Base-by-base conservation (phyloP, 2,797 vertebrate species). In the Danio tinwini region DNA sequence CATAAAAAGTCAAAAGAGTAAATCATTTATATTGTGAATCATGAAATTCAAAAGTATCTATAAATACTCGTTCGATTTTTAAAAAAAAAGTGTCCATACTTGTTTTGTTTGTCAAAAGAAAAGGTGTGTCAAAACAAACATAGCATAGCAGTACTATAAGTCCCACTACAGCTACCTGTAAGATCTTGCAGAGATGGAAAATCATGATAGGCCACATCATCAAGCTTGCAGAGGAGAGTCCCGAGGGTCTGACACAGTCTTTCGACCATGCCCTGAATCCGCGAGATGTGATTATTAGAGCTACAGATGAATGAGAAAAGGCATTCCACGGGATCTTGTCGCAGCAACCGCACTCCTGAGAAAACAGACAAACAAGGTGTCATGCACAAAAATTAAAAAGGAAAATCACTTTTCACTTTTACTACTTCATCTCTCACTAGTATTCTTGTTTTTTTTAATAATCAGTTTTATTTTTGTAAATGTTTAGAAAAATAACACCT, bases 251-350 rank as follows among this genome's bases (percentile, higher is more conserved):
- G 84, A 86, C 98, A 98, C 44, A 99, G 89, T 21, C 95, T 92
- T 59, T 98, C 95, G 9, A 99, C 94, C 96, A 99, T 98, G 73
- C 94, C 92, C 4, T 96, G 95, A 89, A 99, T 98, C 55, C 98
- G 96, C 1, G 95, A 91, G 69, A 99, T 94, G 86, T 98, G 94
- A 91, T 99, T 99, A 92, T 99, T 99, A 83, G 98, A 96, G 74
- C 96, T 97, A 86, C 97, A 99, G 86, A 99, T 98, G 82, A 98
- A 96, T 39, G 98, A 96, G 88, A 99, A 96, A 29, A 99, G 94
- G 73, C 97, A 98, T 85, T 99, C 98, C 0, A 90, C 85, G 0
- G 97, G 97, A 80, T 99, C 97, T 85, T 97, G 97, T 14, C 94
- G 94, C 82, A 99, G 87, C 87, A 98, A 91, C n/a, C 98, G 91